Evolutionary conservation across 2,113 vertebrate genomes (phyloP).

Genomic region (Grammomys dolichurus): DNA sequence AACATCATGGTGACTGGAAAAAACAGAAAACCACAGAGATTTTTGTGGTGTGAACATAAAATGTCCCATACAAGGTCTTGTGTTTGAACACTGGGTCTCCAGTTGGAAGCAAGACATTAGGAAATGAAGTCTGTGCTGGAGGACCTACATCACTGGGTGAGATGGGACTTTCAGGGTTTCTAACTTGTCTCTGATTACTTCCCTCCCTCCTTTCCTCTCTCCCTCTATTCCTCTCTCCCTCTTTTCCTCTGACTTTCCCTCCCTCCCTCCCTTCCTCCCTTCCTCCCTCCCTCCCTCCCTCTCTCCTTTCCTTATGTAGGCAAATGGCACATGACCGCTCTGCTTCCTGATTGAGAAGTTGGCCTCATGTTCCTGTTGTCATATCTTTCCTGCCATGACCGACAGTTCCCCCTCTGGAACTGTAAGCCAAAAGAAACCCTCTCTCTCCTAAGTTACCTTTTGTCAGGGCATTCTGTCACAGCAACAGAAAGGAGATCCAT

Average conservation of each 20-base stretch:
- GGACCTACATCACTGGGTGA: not conserved
- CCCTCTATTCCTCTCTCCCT: not conserved
- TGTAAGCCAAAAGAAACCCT: not conserved
- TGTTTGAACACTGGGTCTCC: not conserved
- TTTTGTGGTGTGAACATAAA: not conserved
- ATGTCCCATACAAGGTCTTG: not conserved
- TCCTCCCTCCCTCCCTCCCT: not conserved
- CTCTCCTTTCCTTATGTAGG: not conserved
- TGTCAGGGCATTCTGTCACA: not conserved
- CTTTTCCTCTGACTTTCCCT: no score
- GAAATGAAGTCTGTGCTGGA: no score
- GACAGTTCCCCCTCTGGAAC: not conserved
- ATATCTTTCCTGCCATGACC: no score
- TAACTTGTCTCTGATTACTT: not conserved
- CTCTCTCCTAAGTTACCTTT: not conserved
- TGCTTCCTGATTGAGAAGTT: not conserved
- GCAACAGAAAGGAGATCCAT: not conserved
- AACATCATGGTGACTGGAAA: not conserved
- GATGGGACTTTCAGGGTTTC: not conserved
- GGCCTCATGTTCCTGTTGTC: not conserved
- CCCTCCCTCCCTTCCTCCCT: not conserved
- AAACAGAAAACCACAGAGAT: not conserved
- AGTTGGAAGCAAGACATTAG: not conserved
- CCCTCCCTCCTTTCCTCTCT: not conserved
- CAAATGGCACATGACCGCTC: not conserved